Evolutionary conservation across 2,113 vertebrate genomes (phyloP), one percentile per base, ranked within the genome.

Genomic region (Gnathonemus echidnorhynchus): DNA sequence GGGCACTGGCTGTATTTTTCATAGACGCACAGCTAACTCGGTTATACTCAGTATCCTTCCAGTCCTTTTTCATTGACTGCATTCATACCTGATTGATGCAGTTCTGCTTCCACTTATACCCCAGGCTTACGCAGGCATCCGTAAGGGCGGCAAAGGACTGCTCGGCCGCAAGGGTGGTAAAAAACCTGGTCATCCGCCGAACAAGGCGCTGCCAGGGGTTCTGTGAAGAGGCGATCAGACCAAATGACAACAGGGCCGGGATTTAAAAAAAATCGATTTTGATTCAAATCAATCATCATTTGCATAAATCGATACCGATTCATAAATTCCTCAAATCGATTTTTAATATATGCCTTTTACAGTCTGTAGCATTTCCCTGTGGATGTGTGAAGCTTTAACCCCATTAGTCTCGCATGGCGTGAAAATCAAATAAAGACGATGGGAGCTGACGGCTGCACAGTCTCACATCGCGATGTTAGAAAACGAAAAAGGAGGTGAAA

Each of bases 121-220:
- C 96, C 95, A 99, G 91, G 90, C 94, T 94, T 85, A 97, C 96
- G 90, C 97, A 99, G 70, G 95, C 94, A 8, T 98, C 97, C 89
- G 96, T 95, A 70, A 99, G 96, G 74, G 95, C 94, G 0, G 95
- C 91, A 31, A 97, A 96, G 0, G 98, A 97, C 7, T 93, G 93
- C 0, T 97, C 96, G 3, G 97, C 96, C 56, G 96, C 95, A 93
- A 98, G 92, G 49, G 96, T 97, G 80, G 98, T 98, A 94, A 99
- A 99, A 96, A 99, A 99, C 1, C 98, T 96, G 0, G 98, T 99
- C 95, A 98, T 97, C 90, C 98, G 93, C 91, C 97, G 97, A 89
- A 99, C 98, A 89, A 99, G 92, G 80, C 98, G 95, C 94, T 99
- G 97, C 98, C 97, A 99, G 0, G 96, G 97, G 13, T 94, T 97